Conservation (phyloP, 2,888 invertebrate genomes). For the Lasioglossum zephyrum region DNA sequence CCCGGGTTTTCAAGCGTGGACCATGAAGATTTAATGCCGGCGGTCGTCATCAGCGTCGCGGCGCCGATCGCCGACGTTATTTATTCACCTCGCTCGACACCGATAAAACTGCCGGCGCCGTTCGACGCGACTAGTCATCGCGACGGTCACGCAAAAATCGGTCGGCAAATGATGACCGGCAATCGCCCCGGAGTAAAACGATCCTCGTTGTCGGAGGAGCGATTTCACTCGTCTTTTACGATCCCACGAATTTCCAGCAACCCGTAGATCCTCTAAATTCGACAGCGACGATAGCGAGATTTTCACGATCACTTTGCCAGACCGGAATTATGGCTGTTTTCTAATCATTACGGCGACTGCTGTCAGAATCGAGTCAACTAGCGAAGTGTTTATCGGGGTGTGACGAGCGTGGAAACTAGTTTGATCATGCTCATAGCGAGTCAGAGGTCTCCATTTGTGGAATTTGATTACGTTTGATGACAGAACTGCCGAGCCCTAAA, state of each 20-base stretch:
- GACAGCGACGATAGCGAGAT: neutral
- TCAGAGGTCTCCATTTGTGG: neutral
- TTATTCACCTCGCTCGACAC: slow-evolving; percentile 23
- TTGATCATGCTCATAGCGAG: neutral
- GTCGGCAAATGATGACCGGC: neutral
- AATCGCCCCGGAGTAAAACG: neutral
- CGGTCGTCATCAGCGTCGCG: slow-evolving; percentile 17
- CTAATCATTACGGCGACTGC: neutral
- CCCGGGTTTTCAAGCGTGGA: neutral
- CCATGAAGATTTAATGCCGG: slow-evolving; percentile 40
- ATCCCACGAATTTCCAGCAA: neutral
- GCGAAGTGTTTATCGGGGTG: neutral
- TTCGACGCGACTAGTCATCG: neutral
- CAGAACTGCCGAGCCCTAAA: neutral
- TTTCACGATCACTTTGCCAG: neutral
- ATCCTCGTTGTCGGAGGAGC: neutral
- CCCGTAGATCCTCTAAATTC: neutral
- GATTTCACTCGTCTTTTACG: neutral
- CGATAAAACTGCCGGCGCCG: neutral
- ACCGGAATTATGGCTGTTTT: neutral
- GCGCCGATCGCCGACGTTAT: slow-evolving; percentile 16
- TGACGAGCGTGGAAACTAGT: neutral
- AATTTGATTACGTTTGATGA: neutral
- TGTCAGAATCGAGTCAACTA: neutral
- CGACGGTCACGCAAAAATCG: neutral